Evolutionary conservation across 2,113 vertebrate genomes (phyloP), one percentile per base, ranked within the genome.

Genomic region (Serilophus lunatus): DNA sequence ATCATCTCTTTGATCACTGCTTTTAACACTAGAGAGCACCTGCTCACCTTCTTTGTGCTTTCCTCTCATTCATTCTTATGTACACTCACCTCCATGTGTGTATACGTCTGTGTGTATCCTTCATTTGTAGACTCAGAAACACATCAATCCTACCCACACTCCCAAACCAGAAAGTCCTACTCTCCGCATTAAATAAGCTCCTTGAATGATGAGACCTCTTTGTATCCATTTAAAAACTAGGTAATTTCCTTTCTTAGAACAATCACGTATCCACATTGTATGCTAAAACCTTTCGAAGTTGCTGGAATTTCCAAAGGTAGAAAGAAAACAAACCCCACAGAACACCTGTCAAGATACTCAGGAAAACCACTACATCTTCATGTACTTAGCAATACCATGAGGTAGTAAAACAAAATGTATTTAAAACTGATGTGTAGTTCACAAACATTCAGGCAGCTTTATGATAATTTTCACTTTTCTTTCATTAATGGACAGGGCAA

Each of bases 1-100:
- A 19, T 79, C 38, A 29, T 35, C 49, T 90, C 68, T 69, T 91
- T 94, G 69, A 87, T 95, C 90, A 78, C 76, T 0, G 2, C 68
- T 95, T 95, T 95, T 79, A 93, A 95, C 96, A 56, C 93, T 96
- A 92, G 96, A 91, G 95, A 90, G 93, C 97, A 97, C 95, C 94
- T 97, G 82, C 49, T 87, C 57, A 95, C 94, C 95, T 96, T 93
- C 76, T 96, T 94, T 97, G 76, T 94, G 95, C 88, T 78, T 93
- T 85, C 75, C 82, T 56, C 59, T 77, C 72, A 15, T 85, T 87
- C 89, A 66, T 63, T 68, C 76, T 35, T 11, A 51, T 18, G 0
- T 36, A 13, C 38, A 4, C 51, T 78, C 93, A 82, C 69, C 49
- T 82, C 61, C 50, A 6, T 26, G 38, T 20, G 31, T 45, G 16